Base-by-base conservation (phyloP, 2,888 invertebrate genomes). In the Zaprionus bogoriensis region DNA sequence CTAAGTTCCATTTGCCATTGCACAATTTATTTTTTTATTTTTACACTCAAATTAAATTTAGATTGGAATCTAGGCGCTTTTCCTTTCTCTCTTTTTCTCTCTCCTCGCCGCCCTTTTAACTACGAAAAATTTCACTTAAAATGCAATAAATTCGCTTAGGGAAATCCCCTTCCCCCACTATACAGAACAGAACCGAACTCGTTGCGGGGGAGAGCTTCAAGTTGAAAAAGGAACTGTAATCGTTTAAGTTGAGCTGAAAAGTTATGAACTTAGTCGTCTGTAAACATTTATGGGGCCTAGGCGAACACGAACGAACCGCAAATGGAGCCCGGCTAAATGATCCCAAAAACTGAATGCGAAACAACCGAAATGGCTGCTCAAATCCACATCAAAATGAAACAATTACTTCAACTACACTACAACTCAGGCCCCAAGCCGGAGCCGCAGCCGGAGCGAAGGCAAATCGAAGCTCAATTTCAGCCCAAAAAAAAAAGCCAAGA, bases 331-430 rank as follows among this genome's bases (percentile, higher is more conserved):
- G 7, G 10, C 38, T 48, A 71, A 69, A 61, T 45, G 52, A 20
- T 28, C 5, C 7, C 23, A 44, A 30, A 44, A 32, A 42, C 17
- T 14, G 22, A 44, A 39, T 27, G 12, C 10, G 17, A 44, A 47
- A 25, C 10, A 25, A 32, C 12, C 32, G 17, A 41, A 58, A 47
- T 60, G 60, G 44, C 59, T 44, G 23, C 55, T 70, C 54, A 69
- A 71, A 61, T 70, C 47, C 57, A 47, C 70, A 72, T 67, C 54
- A 63, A 59, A 58, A 63, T 54, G 51, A 28, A 51, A 48, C 70
- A 72, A 71, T 71, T 71, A 72, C 67, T 72, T 71, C 54, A 52
- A 38, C 71, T 67, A 59, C 54, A 54, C 10, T 38, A 36, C 45
- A 20, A n/a, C n/a, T n/a, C n/a, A n/a, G n/a, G n/a, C n/a, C n/a